Percentiles rank a stretch among this genome's conserved stretches.
Evolutionary conservation across 2,888 invertebrate species (phyloP).

Genomic region (Drosophila peninsularis): DNA sequence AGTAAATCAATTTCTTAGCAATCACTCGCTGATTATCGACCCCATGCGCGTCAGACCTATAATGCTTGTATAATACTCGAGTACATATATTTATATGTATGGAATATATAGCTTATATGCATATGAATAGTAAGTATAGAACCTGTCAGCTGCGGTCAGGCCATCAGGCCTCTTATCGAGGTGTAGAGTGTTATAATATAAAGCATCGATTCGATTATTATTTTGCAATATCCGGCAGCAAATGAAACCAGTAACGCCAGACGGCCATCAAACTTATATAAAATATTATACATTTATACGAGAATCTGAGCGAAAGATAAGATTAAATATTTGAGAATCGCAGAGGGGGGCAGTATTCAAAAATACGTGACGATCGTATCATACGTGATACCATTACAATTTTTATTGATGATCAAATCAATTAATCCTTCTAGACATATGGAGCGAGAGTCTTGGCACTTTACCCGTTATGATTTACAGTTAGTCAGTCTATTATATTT

Average conservation of each 20-base stretch:
- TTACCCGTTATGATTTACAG: not conserved
- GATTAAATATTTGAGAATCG: slow-evolving; percentile 5
- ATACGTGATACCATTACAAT: not conserved
- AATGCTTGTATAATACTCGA: not conserved
- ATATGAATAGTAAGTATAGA: slow-evolving; percentile 9
- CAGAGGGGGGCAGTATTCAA: not conserved
- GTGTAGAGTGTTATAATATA: slow-evolving; percentile 7
- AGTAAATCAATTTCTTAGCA: slow-evolving; percentile 35
- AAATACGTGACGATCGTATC: not conserved
- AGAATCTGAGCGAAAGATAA: not conserved
- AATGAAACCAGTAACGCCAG: slow-evolving; percentile 25
- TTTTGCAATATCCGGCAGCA: slow-evolving; percentile 68
- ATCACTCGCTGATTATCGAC: slow-evolving; percentile 27
- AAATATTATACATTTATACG: not conserved
- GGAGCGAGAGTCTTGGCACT: too few relatives aligned
- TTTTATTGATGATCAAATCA: not conserved
- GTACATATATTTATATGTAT: not conserved
- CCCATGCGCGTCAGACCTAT: slow-evolving; percentile 2
- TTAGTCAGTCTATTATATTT: not conserved
- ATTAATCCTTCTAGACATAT: not conserved
- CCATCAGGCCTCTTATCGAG: slow-evolving; percentile 23
- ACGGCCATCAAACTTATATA: not conserved
- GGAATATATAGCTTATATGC: slow-evolving; percentile 1
- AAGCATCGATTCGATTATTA: slow-evolving; percentile 36
- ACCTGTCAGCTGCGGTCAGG: slow-evolving; percentile 28